Evolutionary conservation across 2,113 vertebrate genomes (phyloP).

Genomic region (human): GRCh38 chr7:19562501-19563000

Average conservation of each 20-base stretch:
- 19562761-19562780: background rate
- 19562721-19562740: background rate
- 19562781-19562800: background rate
- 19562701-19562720: background rate
- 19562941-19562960: background rate
- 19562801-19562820: background rate
- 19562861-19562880: background rate
- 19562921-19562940: background rate
- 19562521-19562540: too few relatives aligned
- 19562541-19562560: too few relatives aligned
- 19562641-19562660: background rate
- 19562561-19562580: background rate
- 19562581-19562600: background rate
- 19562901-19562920: background rate
- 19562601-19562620: background rate
- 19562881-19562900: background rate
- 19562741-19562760: background rate
- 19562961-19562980: background rate
- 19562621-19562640: background rate
- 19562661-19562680: background rate
- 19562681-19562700: background rate
- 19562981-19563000: background rate
- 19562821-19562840: background rate
- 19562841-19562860: background rate
- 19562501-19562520: too few relatives aligned